These are phyloP conservation scores for Laothoe populi DNA, from an alignment of 2,888 invertebrate species.

Conservation along the genomic window DNA sequence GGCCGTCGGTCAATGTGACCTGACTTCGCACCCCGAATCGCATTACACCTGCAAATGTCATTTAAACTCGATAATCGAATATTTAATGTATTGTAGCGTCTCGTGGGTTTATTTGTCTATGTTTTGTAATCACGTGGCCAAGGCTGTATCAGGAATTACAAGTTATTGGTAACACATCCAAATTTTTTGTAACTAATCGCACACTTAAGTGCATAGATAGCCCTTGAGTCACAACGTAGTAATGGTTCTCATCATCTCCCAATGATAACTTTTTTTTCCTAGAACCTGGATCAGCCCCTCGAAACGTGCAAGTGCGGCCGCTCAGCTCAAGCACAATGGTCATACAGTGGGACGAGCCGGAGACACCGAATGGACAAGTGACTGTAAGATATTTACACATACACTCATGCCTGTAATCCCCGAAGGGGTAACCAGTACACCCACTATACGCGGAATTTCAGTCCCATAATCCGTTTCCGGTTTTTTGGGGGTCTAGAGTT, in stretches of 20 bases:
- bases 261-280: constrained; percentile 45
- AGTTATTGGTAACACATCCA: background rate
- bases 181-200: background rate
- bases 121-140: too few species aligned
- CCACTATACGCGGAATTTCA: too few species aligned
- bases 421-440: too few species aligned
- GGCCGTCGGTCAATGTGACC: too few species aligned
- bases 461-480: too few species aligned
- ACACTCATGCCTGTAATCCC: background rate
- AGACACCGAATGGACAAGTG: constrained; percentile 98
- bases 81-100: background rate
- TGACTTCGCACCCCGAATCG: background rate
- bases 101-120: background rate
- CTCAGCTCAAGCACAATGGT: constrained; percentile 98
- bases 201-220: background rate
- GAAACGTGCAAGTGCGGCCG: constrained; percentile 96
- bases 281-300: constrained; percentile 98
- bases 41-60: too few species aligned
- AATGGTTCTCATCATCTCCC: background rate
- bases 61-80: too few species aligned
- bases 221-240: background rate
- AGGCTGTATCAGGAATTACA: background rate
- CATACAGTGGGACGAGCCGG: constrained; percentile 99
- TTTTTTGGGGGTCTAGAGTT: too few species aligned
- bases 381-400: constrained; percentile 86